Base-by-base conservation (phyloP, 2,113 vertebrate species). In the Neotragus pygmaeus region DNA sequence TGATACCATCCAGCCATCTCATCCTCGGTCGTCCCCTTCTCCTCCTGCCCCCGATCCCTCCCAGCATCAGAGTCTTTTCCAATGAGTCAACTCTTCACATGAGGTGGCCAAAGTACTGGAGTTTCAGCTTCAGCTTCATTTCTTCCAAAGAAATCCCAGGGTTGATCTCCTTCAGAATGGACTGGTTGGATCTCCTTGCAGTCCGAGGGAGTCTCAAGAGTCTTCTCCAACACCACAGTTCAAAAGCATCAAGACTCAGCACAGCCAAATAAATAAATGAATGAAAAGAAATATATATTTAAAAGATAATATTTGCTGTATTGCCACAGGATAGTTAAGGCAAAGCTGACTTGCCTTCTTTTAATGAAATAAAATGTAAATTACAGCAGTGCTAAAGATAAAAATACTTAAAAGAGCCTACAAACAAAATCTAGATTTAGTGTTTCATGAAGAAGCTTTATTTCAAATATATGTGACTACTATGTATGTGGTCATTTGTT, bases 341-440 rank as follows among this genome's bases (percentile, higher is more conserved):
- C 28, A 88, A 88, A 88, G 33, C 66, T 36, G 36, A 85, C 28
- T 33, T 70, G 6, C 33, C 33, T 57, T 78, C 28, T 80, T 23
- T 88, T 87, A 90, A n/a, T 78, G 28, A 86, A 96, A n/a, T 64
- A 19, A 94, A 96, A 47, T 66, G 81, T 30, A 64, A 83, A 83
- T 55, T 88, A 75, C 6, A 55, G 45, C 23, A 73, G 13, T 77
- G 75, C 45, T 91, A 64, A 84, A 85, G 39, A 60, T 51, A 55
- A 84, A 95, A 60, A 62, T 43, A 77, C 33, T 51, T 43, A 7
- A 83, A 90, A 85, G 36, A 11, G 3, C 66, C 14, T 51, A 58
- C 66, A 80, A 47, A 47, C 13, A 91, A 77, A 83, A 91, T 47
- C 17, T 64, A 84, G 19, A 78, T 45, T 73, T 60, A 49, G 45